phyloP scores from a whole-genome alignment of 2,888 invertebrate species.

The Alitta virens region DNA sequence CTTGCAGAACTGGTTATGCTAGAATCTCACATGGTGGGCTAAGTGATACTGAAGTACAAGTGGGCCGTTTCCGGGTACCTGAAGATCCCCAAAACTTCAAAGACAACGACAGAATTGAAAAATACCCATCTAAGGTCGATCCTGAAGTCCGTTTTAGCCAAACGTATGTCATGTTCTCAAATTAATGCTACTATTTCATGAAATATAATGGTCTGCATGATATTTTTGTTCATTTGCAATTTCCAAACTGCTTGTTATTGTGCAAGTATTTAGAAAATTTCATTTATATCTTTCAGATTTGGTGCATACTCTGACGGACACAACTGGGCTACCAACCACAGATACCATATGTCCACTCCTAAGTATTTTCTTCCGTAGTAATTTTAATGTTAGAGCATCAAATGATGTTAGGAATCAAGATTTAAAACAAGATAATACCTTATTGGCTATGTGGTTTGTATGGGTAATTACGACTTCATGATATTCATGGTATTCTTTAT shows the following conservation, averaged over 20 bases:
- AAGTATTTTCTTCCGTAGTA: conserved; percentile 46
- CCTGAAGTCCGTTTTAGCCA: conserved; percentile 35
- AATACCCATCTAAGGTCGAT: conserved; percentile 34
- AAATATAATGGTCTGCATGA: neutral
- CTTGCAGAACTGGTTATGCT: conserved; percentile 50
- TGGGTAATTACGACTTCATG: too few relatives aligned
- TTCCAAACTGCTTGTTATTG: neutral
- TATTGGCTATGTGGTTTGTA: too few relatives aligned
- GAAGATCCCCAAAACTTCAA: conserved; percentile 33
- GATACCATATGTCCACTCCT: conserved; percentile 55
- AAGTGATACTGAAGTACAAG: conserved; percentile 56
- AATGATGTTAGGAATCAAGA: too few relatives aligned
- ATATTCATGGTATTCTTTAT: too few relatives aligned
- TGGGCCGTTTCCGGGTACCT: conserved; percentile 48
- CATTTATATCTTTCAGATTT: conserved; percentile 37
- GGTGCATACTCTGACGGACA: conserved; percentile 46
- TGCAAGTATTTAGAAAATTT: neutral
- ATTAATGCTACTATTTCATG: neutral
- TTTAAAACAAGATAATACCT: too few relatives aligned
- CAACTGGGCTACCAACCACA: conserved; percentile 41
- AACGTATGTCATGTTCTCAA: conserved; percentile 32
- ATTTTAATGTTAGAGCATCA: too few relatives aligned
- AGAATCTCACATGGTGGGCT: conserved; percentile 55
- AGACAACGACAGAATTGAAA: conserved; percentile 40
- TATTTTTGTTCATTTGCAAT: neutral